Base-by-base conservation (phyloP, 2,113 vertebrate species). In the Scalopus aquaticus region DNA sequence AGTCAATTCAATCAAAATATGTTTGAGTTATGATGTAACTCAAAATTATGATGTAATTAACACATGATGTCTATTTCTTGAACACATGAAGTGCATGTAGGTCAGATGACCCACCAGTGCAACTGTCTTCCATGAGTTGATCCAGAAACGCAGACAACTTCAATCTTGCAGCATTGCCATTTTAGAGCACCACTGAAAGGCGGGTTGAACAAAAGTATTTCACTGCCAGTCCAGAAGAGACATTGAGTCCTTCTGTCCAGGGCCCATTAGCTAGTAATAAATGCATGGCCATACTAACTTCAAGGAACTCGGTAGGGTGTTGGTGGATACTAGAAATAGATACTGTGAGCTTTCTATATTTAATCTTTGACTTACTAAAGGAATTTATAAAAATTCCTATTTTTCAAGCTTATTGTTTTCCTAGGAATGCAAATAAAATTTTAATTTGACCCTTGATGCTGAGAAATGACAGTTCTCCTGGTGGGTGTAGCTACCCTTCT, bases 341-440 rank as follows among this genome's bases (percentile, higher is more conserved):
- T 60, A 42, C 13, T 39, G 74, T 49, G 76, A 85, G 15, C 4
- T 92, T 93, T 56, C 16, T 7, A 72, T 76, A 20, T 51, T 76
- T 89, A 24, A 22, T 83, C 16, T 76, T 93, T 91, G 51, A 87
- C 77, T 81, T 83, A 30, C 8, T 86, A 91, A 90, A 74, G 3
- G 6, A 83, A 83, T 87, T 95, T 42, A 87, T 87, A 62, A 70
- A 91, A 81, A 67, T 46, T 65, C 16, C 44, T 78, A 28, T 56
- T 85, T 95, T 90, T 91, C 49, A 54, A 96, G 22, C 7, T 77
- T 79, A 19, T 51, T 92, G 1, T 76, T 74, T 82, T 82, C 42
- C 17, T 78, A 69, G 9, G 9, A 35, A 73, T 64, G 5, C 3
- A 94, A 80, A 70, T 82, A 90, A 80, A 72, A 88, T 11, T 46